phyloP scores from a whole-genome alignment of 2,888 invertebrate species.

The Metellina segmentata region DNA sequence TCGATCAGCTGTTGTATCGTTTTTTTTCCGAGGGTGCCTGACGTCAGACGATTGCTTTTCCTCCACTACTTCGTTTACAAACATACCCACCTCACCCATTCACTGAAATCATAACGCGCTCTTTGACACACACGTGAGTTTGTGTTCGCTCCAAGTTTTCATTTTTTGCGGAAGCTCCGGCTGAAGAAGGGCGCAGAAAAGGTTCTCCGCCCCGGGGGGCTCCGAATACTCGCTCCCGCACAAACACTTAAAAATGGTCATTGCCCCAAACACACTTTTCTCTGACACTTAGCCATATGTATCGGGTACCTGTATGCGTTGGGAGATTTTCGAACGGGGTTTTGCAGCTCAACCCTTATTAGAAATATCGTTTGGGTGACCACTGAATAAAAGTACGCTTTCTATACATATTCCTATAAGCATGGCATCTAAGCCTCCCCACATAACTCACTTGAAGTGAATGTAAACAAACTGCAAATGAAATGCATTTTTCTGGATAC shows the following conservation, averaged over 20 bases:
- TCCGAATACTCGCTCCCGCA: not conserved
- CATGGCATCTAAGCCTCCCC: too few relatives aligned
- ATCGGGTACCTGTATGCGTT: not conserved
- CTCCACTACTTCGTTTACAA: slow-evolving; percentile 34
- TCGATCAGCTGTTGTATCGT: slow-evolving; percentile 9
- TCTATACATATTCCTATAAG: too few relatives aligned
- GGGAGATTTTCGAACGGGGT: too few relatives aligned
- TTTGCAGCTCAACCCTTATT: too few relatives aligned
- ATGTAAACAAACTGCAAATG: too few relatives aligned
- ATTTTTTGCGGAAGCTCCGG: not conserved
- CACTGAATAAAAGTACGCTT: too few relatives aligned
- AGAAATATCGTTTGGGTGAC: too few relatives aligned
- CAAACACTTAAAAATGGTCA: not conserved
- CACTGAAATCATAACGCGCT: slow-evolving; percentile 8
- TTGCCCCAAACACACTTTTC: not conserved
- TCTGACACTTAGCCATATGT: not conserved
- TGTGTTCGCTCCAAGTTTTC: not conserved
- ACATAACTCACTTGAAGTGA: too few relatives aligned
- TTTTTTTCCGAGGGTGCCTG: slow-evolving; percentile 41
- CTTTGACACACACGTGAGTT: slow-evolving; percentile 26
- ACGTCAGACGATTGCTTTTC: slow-evolving; percentile 28
- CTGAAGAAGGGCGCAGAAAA: not conserved
- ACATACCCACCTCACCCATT: slow-evolving; percentile 15
- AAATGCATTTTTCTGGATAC: too few relatives aligned
- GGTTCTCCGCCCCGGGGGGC: not conserved